Conservation (phyloP, 1,140 invertebrate species). For the Orchestia grillus region DNA sequence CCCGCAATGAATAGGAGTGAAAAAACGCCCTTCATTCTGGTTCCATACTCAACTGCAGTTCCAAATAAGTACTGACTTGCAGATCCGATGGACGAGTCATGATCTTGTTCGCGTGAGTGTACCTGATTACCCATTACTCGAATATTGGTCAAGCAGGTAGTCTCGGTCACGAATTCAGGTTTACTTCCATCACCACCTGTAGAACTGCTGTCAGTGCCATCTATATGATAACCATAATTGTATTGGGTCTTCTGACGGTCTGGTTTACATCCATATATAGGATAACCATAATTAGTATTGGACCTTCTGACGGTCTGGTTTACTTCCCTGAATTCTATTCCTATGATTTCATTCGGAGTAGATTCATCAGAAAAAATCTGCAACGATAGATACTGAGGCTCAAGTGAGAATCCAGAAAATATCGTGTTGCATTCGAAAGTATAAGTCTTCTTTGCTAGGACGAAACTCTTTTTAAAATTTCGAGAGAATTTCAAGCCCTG, state of each 20-base stretch:
- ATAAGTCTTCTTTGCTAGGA: background rate
- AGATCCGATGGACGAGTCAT: background rate
- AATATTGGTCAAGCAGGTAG: background rate
- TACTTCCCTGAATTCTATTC: conserved; percentile 7
- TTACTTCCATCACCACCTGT: background rate
- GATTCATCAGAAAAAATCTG: conserved; percentile 10
- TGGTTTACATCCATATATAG: background rate
- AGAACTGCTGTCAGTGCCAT: background rate
- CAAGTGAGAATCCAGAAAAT: background rate
- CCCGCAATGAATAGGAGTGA: background rate
- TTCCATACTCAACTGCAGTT: conserved; percentile 21
- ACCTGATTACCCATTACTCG: conserved; percentile 19
- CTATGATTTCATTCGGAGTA: background rate
- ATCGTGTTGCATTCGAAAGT: background rate
- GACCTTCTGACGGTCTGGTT: background rate
- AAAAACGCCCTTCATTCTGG: background rate
- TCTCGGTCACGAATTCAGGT: background rate
- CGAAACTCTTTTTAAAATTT: background rate
- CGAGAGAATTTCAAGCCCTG: background rate
- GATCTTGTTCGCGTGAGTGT: background rate
- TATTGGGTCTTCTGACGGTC: background rate
- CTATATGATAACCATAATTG: too few relatives aligned
- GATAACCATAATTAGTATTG: background rate
- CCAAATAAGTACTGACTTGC: background rate
- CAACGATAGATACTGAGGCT: conserved; percentile 22